Base-by-base conservation (phyloP, 2,888 invertebrate genomes). In the Chouioia cunea region DNA sequence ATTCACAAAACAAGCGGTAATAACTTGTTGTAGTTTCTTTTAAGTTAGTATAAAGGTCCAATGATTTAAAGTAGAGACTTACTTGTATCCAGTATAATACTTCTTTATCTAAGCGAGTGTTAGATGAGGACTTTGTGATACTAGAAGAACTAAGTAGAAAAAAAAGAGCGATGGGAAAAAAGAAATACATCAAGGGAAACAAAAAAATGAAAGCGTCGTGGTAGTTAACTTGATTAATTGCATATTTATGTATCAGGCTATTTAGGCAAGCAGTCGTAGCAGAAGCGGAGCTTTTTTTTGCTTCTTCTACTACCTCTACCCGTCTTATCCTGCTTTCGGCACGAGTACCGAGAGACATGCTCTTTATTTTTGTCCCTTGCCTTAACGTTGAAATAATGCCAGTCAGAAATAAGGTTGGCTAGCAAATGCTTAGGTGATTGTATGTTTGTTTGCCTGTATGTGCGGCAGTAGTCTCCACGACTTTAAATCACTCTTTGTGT, bases 221-320 rank as follows among this genome's bases (percentile, higher is more conserved):
- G 79, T 77, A 81, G 80, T 80, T 80, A 79, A 80, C 79, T 80
- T 82, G 82, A 83, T 83, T 82, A 82, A 82, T 82, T 79, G 82
- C 81, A 82, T 82, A 83, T 83, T 82, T 82, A 82, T 82, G 80
- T 81, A 82, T 82, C 81, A 78, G 79, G 76, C 80, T 80, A 81
- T 80, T 83, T 81, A 80, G 80, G 79, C 79, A 76, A 77, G 78
- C 77, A 71, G 67, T 67, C 72, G 20, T 63, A 69, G 63, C 58
- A 48, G 48, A 78, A 76, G 77, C 75, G 67, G 77, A 77, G 76
- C 76, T 77, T 75, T 74, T 77, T 56, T 68, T 67, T 60, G 27
- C 36, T 4, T 59, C 53, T 48, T 46, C 68, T 46, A 48, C 65
- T 62, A 57, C 63, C 36, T 70, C 50, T 48, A 48, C 60, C 63